Evolutionary conservation across 2,797 vertebrate genomes (phyloP).

Genomic region (Aplochiton taeniatus): DNA sequence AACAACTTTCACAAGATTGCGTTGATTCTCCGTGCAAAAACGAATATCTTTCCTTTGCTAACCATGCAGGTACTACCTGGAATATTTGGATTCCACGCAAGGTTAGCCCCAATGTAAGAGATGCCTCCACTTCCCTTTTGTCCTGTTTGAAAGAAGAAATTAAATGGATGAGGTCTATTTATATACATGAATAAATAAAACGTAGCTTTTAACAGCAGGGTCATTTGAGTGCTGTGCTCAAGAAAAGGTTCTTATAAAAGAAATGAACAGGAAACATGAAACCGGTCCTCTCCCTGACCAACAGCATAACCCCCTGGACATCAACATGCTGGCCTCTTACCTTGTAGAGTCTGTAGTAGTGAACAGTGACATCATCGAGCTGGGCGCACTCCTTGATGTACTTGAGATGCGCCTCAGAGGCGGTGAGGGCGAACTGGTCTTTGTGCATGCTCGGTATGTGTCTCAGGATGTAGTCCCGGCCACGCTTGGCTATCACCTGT

Average conservation of each 20-base stretch:
- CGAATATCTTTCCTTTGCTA: neutral
- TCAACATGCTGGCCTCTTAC: constrained; percentile 57
- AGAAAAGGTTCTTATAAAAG: no score
- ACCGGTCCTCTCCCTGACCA: neutral
- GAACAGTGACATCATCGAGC: constrained; percentile 93
- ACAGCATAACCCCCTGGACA: neutral
- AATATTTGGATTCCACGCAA: constrained; percentile 97
- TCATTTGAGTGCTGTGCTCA: no score
- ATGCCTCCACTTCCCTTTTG: constrained; percentile 95
- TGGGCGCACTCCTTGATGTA: constrained; percentile 96
- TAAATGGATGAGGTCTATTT: neutral
- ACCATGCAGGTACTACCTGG: constrained; percentile 76
- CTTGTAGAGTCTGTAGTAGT: constrained; percentile 97
- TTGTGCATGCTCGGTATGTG: constrained; percentile 99
- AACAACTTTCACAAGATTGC: no score
- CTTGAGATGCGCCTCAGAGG: constrained; percentile 93
- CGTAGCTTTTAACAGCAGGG: no score
- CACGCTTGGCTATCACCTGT: constrained; percentile 93
- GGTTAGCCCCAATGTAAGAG: constrained; percentile 90
- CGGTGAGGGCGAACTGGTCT: constrained; percentile 94
- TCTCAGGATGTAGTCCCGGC: constrained; percentile 95
- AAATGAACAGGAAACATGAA: no score
- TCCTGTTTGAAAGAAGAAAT: constrained; percentile 73
- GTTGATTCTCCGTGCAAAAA: neutral
- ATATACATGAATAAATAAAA: no score